These are phyloP conservation scores for Marcusenius ussheri DNA, from an alignment of 2,113 vertebrate species.

Conservation along the genomic window DNA sequence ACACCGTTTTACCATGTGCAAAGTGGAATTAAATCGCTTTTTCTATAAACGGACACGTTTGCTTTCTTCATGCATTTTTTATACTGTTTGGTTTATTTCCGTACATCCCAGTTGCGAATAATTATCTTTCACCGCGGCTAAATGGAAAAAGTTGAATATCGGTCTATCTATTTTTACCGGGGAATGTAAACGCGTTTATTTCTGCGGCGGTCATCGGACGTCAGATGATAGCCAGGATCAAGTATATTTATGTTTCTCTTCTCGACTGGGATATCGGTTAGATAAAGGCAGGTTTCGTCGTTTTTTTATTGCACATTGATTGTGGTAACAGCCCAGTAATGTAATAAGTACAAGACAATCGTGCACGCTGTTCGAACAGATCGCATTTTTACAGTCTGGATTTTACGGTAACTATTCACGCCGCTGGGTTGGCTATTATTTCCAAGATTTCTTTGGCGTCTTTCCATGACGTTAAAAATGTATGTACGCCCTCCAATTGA, in stretches of 20 bases:
- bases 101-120: background rate
- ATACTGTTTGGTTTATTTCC: background rate
- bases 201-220: background rate
- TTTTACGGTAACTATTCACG: background rate
- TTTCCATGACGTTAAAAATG: background rate
- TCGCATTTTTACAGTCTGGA: background rate
- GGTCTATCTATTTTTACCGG: background rate
- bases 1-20: constrained; percentile 12
- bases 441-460: background rate
- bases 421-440: background rate
- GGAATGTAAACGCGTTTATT: background rate
- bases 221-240: background rate
- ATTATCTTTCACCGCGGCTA: background rate
- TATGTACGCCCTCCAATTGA: background rate
- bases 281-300: background rate
- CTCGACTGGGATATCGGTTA: background rate
- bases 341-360: background rate
- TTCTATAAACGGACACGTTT: background rate
- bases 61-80: background rate
- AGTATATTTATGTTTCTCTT: background rate
- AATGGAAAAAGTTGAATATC: constrained; percentile 2
- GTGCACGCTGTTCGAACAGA: background rate
- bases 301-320: background rate
- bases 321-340: background rate
- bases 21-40: background rate